Base-by-base conservation (phyloP, 2,113 vertebrate species). In the Otocyon megalotis region DNA sequence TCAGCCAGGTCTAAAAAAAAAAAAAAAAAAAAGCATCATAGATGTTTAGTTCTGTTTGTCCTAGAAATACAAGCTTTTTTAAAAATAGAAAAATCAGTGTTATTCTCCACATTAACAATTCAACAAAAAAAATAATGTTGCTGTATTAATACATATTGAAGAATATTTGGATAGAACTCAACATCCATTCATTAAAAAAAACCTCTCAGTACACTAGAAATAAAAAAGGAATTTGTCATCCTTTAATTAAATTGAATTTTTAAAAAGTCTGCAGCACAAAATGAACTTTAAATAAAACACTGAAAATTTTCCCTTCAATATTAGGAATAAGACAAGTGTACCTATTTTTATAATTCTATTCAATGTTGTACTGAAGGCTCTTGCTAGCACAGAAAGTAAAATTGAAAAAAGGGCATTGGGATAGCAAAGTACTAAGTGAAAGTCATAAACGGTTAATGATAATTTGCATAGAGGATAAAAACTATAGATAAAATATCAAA, bases 101-200 rank as follows among this genome's bases (percentile, higher is more conserved):
- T 53, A 93, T 72, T 84, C 4, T 76, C 4, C 14, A 35, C 8
- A 90, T 93, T 83, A 88, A 63, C n/a, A 95, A 22, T 63, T 71
- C 7, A 91, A 79, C 58, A 43, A 28, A 22, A 76, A 83, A 83
- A 77, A 56, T 37, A 95, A 79, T 67, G 56, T 15, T 67, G 63
- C 50, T 60, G 3, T 77, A 26, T 82, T 58, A 54, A 91, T 32
- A 62, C 12, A 77, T 87, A 53, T 26, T 43, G 74, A 86, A 93
- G 95, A 85, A 86, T 71, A 6, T 5, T 85, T 67, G 63, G 28
- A 71, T 79, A 97, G 83, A 90, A 84, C 43, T 94, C 58, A 82
- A 60, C 12, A 69, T 72, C 22, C 22, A 63, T 84, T 84, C 35
- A 54, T 60, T 17, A 32, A 54, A 71, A 74, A 72, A 80, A n/a